phyloP scores from a whole-genome alignment of 2,113 vertebrate genomes.

The Sarotherodon lohbergeri region DNA sequence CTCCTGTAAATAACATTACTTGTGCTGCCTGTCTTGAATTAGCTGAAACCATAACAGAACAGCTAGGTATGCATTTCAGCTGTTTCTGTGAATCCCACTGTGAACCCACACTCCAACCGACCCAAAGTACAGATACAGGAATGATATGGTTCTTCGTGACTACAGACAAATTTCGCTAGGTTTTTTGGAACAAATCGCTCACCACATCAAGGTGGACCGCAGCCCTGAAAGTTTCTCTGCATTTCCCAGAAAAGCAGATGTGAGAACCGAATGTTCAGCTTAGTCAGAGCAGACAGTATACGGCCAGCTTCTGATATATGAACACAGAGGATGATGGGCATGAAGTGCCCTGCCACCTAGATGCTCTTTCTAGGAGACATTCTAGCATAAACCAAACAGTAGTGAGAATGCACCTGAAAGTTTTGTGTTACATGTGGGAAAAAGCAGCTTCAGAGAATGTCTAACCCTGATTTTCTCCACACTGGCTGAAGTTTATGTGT shows the following conservation, averaged over 20 bases:
- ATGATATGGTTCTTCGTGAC: not conserved
- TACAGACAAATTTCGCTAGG: not conserved
- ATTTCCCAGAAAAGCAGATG: not conserved
- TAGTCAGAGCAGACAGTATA: not conserved
- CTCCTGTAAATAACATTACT: not conserved
- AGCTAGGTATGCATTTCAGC: not conserved
- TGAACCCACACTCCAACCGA: not conserved
- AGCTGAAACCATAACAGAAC: not conserved
- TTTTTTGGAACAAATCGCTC: not conserved
- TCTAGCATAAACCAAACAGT: not conserved
- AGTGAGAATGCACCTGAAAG: not conserved
- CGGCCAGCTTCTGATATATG: not conserved
- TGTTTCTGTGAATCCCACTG: not conserved
- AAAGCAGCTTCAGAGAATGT: not conserved
- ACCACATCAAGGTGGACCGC: not conserved
- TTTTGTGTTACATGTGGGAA: not conserved
- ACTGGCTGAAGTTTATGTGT: rapidly evolving
- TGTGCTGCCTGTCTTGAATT: not conserved
- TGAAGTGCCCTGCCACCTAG: rapidly evolving
- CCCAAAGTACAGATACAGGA: not conserved
- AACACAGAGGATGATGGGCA: not conserved
- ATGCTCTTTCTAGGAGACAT: not conserved
- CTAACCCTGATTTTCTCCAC: not conserved
- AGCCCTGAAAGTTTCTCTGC: not conserved
- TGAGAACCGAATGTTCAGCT: not conserved